Conservation (phyloP, 2,888 invertebrate genomes). For the Tridacna gigas region DNA sequence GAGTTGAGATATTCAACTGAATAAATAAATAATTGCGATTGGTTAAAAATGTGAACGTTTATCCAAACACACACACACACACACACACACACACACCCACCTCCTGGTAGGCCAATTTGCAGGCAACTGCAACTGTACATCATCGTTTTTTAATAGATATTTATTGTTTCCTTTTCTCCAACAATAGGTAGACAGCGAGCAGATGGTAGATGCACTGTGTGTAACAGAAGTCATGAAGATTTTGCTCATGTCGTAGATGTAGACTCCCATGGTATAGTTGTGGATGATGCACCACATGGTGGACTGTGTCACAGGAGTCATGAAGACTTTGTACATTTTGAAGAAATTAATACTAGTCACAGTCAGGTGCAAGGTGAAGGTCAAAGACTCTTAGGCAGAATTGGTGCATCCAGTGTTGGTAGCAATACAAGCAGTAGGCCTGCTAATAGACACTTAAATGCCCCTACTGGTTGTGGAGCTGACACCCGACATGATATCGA, state of each 20-base stretch:
- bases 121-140: too few species aligned
- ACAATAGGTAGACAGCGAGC: slow-evolving; percentile 40
- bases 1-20: too few species aligned
- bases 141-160: too few species aligned
- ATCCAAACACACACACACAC: too few species aligned
- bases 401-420: neutral
- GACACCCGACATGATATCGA: slow-evolving; percentile 16
- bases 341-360: slow-evolving; percentile 21
- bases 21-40: too few species aligned
- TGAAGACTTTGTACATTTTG: slow-evolving; percentile 42
- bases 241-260: slow-evolving; percentile 61
- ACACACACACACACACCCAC: too few species aligned
- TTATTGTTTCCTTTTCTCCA: too few species aligned
- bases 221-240: slow-evolving; percentile 58
- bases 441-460: neutral
- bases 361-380: neutral
- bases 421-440: neutral
- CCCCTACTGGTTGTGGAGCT: neutral
- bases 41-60: too few species aligned
- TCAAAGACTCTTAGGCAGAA: slow-evolving; percentile 14
- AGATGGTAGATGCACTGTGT: slow-evolving; percentile 63
- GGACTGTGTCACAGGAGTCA: slow-evolving; percentile 31
- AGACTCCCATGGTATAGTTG: slow-evolving; percentile 27
- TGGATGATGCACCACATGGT: neutral
- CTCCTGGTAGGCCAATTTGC: too few species aligned